Percentiles rank a stretch among this genome's conserved stretches.
Evolutionary conservation across 2,113 vertebrate genomes (phyloP).

Genomic region (Petrocephalus microphthalmus): DNA sequence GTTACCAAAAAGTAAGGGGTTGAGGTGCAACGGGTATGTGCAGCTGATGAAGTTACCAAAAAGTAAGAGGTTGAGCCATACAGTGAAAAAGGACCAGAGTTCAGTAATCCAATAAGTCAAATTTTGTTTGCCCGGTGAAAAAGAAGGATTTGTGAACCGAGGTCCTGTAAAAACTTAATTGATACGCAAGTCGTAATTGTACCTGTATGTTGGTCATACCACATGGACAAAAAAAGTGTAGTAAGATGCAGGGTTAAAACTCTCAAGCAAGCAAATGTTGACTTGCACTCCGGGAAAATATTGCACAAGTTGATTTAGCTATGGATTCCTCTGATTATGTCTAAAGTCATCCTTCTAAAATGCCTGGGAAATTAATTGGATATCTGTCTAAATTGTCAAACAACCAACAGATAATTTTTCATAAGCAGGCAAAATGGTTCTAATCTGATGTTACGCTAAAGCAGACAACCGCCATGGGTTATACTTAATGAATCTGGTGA

Average conservation of each 20-base stretch:
- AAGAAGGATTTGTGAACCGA: background rate
- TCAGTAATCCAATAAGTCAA: background rate
- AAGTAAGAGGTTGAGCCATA: too few relatives aligned
- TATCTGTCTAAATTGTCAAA: background rate
- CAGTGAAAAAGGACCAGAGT: background rate
- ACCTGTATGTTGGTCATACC: background rate
- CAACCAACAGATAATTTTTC: background rate
- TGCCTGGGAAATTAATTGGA: background rate
- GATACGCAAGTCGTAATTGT: too few relatives aligned
- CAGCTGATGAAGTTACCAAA: background rate
- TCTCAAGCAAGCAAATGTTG: background rate
- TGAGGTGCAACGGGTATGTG: background rate
- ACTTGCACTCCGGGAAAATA: background rate
- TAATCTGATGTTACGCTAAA: background rate
- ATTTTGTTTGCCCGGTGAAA: background rate
- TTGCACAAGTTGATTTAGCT: background rate
- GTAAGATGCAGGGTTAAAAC: background rate
- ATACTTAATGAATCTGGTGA: background rate
- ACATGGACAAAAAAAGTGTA: too few relatives aligned
- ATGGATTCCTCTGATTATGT: background rate
- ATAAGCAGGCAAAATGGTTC: background rate
- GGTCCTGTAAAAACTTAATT: background rate
- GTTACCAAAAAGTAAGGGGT: too few relatives aligned
- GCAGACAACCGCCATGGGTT: background rate
- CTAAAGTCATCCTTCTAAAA: background rate